Evolutionary conservation across 1,140 invertebrate genomes (phyloP), one percentile per base, ranked within the genome.

Genomic region (Protaetia brevitarsis): DNA sequence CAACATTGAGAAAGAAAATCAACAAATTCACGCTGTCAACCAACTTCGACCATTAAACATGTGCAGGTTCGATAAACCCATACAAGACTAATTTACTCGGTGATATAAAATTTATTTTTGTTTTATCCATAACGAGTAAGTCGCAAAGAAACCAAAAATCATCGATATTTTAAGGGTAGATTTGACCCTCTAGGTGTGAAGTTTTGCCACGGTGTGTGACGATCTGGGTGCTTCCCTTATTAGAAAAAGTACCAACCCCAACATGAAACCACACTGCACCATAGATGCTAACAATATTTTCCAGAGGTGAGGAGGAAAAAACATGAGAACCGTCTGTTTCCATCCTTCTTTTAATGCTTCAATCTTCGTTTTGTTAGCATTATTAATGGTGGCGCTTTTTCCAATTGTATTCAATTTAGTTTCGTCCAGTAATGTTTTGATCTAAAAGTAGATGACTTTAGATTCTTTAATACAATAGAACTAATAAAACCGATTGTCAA

Each of bases 341-440:
- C 63, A 72, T 7, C 71, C 67, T 51, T 66, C 65, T 64, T 70
- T 68, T 16, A 71, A 31, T 8, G 66, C 66, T 65, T 71, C 34
- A 21, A 63, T 41, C 62, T 66, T 68, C 26, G 65, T 57, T 13
- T 66, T 36, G 34, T 66, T 57, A 13, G 59, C 31, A 11, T 51
- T 66, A 11, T 64, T 59, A 65, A 34, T 36, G 60, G 64, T 59
- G 16, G 45, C 61, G 56, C 56, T 19, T 51, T 62, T 31, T 6
- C 56, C 60, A 23, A 23, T 31, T 8, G 45, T 57, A 21, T 64
- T 21, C 57, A 66, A 21, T 58, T 66, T 63, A 19, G 56, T 68
- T 68, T 74, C 73, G 65, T 73, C 66, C 8, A 75, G 21, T 30
- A 73, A 58, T 66, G 41, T 23, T 64, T 65, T 65, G 58, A 73